phyloP scores from a whole-genome alignment of 1,140 invertebrate genomes.

The Globodera rostochiensis region DNA sequence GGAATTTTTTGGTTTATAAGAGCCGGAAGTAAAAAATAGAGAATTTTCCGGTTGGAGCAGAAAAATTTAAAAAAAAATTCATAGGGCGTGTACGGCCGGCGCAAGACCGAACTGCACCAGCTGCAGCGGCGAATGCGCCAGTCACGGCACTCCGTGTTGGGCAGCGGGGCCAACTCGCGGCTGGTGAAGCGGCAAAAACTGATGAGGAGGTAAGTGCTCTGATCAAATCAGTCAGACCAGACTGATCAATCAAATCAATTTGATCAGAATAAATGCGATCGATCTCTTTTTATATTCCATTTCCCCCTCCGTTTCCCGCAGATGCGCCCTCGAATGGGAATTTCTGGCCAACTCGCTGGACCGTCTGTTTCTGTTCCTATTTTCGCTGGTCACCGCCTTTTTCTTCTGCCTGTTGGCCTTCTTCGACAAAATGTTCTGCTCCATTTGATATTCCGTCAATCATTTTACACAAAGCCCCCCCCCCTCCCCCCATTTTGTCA shows the following conservation, averaged over 20 bases:
- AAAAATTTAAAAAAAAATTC: no score
- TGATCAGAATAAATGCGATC: no score
- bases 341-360: slow-evolving; percentile 63
- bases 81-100: neutral
- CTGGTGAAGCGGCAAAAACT: slow-evolving; percentile 60
- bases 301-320: slow-evolving; percentile 30
- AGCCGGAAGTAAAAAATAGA: no score
- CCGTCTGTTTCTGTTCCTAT: slow-evolving; percentile 52
- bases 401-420: slow-evolving; percentile 57
- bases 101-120: slow-evolving; percentile 34
- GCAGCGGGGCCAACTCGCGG: slow-evolving; percentile 33
- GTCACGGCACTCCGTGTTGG: slow-evolving; percentile 13
- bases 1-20: neutral
- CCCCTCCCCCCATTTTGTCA: neutral
- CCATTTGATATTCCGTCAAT: neutral
- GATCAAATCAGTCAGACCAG: neutral
- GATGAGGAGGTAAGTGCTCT: slow-evolving; percentile 48
- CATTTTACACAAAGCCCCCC: neutral
- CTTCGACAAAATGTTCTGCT: slow-evolving; percentile 45
- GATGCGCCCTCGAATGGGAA: slow-evolving; percentile 64
- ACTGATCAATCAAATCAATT: no score
- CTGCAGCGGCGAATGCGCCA: slow-evolving; percentile 28
- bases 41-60: no score
- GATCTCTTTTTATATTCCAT: no score
- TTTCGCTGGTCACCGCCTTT: slow-evolving; percentile 51